A percentile compares a stretch with the other conserved stretches of the same genome.
Conservation (phyloP, 2,797 vertebrate species). For the Mus spretus region DNA sequence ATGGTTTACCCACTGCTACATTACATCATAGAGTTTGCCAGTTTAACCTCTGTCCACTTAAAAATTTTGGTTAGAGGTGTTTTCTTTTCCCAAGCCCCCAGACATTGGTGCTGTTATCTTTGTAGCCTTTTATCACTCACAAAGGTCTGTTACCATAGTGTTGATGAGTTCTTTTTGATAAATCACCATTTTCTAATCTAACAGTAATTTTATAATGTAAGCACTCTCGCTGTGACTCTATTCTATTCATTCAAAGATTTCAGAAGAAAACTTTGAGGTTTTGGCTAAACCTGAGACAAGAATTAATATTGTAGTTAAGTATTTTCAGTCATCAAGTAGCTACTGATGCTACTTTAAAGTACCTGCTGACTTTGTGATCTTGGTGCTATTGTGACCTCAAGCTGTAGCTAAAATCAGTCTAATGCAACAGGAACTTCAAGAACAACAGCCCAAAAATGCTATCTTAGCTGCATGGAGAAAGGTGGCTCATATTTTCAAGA, state of each 20-base stretch:
- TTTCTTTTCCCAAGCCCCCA: background rate
- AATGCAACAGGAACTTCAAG: conserved; percentile 65
- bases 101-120: conserved; percentile 38
- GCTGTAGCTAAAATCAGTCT: conserved; percentile 62
- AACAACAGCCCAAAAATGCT: conserved; percentile 75
- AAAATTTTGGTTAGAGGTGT: conserved; percentile 13
- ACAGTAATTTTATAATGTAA: conserved; percentile 57
- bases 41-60: conserved; percentile 24
- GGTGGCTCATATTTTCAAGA: conserved; percentile 70
- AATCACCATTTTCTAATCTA: conserved; percentile 50
- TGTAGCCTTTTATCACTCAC: conserved; percentile 51
- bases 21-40: conserved; percentile 17
- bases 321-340: conserved; percentile 66
- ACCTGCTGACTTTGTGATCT: conserved; percentile 64
- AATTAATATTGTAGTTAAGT: background rate
- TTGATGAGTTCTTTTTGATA: conserved; percentile 50
- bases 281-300: conserved; percentile 60
- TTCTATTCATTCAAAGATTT: conserved; percentile 61
- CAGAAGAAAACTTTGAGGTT: conserved; percentile 24
- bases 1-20: background rate
- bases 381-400: conserved; percentile 81
- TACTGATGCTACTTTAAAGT: conserved; percentile 58
- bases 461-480: conserved; percentile 66
- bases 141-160: conserved; percentile 41
- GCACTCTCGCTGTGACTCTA: background rate